Conservation (phyloP, 35 echinoderm and acorn worm species). For the Ptychodera flava region DNA sequence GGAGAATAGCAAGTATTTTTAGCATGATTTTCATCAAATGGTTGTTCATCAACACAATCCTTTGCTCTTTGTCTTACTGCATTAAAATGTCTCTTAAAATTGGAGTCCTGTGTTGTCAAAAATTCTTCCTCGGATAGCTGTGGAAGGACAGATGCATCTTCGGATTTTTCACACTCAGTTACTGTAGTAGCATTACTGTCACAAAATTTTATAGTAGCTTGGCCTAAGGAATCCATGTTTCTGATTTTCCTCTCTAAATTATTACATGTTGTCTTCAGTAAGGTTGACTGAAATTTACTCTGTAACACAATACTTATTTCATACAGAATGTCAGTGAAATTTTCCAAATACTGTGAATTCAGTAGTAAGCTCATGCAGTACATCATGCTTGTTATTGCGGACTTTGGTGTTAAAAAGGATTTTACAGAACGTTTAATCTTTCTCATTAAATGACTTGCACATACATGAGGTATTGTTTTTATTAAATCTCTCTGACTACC, state of each 20-base stretch:
- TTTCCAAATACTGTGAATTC: neutral
- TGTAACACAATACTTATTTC: neutral
- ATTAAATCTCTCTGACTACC: neutral
- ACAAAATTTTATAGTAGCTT: neutral
- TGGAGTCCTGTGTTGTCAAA: neutral
- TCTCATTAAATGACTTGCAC: conserved; percentile 23
- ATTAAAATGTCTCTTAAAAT: neutral
- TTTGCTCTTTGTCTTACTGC: neutral
- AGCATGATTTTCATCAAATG: neutral
- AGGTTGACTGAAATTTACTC: neutral
- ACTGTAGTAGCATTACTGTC: neutral
- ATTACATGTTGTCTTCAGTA: neutral
- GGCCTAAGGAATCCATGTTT: neutral
- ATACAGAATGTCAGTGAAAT: neutral
- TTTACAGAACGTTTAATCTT: conserved; percentile 12
- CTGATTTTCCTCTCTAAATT: neutral
- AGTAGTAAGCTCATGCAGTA: neutral
- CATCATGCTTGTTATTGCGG: neutral
- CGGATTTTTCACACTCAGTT: neutral
- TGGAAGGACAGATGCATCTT: no score
- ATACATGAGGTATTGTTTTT: neutral
- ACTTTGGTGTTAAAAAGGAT: neutral
- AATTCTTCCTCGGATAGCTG: neutral
- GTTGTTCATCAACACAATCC: neutral
- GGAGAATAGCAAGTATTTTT: neutral